Percentiles rank a stretch among this genome's conserved stretches.
These are phyloP conservation scores for Hippocampus abdominalis DNA, from an alignment of 2,113 vertebrate genomes.

Conservation along the genomic window DNA sequence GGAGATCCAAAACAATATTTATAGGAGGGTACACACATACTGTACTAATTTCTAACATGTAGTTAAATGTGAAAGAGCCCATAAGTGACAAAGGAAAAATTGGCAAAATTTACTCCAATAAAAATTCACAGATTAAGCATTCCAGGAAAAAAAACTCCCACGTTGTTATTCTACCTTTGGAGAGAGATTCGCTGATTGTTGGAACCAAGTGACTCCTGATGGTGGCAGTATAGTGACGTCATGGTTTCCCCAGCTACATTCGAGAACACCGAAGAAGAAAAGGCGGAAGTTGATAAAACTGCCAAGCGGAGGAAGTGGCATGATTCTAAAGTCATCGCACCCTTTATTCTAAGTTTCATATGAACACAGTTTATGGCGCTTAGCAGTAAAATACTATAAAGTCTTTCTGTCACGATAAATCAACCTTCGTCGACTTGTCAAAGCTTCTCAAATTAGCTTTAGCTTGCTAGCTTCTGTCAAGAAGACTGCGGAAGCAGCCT, in stretches of 20 bases:
- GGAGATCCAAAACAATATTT: not conserved
- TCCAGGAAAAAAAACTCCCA: too few relatives aligned
- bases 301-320: not conserved
- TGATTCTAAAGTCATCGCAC: not conserved
- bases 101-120: too few relatives aligned
- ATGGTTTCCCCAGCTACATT: not conserved
- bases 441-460: not conserved
- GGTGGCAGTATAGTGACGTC: not conserved
- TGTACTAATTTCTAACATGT: not conserved
- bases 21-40: too few relatives aligned
- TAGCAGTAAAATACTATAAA: not conserved
- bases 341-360: not conserved
- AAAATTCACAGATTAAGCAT: too few relatives aligned
- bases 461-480: not conserved
- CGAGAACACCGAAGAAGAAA: not conserved
- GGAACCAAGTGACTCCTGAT: not conserved
- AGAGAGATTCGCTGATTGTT: not conserved
- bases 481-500: not conserved
- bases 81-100: too few relatives aligned
- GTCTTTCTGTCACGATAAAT: not conserved
- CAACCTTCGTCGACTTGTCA: not conserved
- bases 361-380: not conserved
- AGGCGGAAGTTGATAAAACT: not conserved
- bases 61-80: too few relatives aligned
- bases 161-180: too few relatives aligned